Evolutionary conservation across 2,113 vertebrate genomes (phyloP), one percentile per base, ranked within the genome.

Genomic region (Scomber scombrus): DNA sequence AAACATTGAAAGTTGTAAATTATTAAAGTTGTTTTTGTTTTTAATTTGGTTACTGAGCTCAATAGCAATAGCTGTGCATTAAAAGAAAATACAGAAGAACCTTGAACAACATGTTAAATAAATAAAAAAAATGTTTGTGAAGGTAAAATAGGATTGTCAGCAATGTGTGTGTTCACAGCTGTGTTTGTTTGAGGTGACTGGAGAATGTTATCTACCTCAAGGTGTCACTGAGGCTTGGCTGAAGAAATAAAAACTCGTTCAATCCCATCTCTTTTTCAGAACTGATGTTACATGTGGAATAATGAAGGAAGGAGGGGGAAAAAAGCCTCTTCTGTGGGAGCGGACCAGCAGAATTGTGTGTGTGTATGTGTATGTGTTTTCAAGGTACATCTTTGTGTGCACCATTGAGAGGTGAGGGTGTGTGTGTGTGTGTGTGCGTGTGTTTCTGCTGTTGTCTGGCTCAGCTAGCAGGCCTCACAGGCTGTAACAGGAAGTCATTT

Each of bases 161-260:
- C 56, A 46, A 74, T 54, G 55, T 86, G 72, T 81, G 74, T 80
- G 23, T 80, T 61, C 71, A 58, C 76, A 57, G 67, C 69, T 72
- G 60, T 65, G 31, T 49, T 26, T 60, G 66, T 66, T 76, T 64
- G 67, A 78, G 65, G 77, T 80, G 80, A 82, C 68, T 66, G 77
- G 75, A 88, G 80, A 82, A 75, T 62, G 86, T 81, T 72, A 90
- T 90, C 91, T 93, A 92, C 92, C 91, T 94, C 87, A 91, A 66
- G 45, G 66, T 80, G 87, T 87, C 80, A 69, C 82, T 77, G 78
- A 85, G 88, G 82, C 85, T 85, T 14, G 13, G 54, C 43, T 71
- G 51, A 68, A 81, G 40, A 70, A 56, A 31, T 9, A 43, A 43
- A 66, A 75, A 63, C 43, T 0, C 58, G 49, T 77, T 51, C 61